Evolutionary conservation across 2,888 invertebrate genomes (phyloP), one percentile per base, ranked within the genome.

Genomic region (Cordilura impudica): DNA sequence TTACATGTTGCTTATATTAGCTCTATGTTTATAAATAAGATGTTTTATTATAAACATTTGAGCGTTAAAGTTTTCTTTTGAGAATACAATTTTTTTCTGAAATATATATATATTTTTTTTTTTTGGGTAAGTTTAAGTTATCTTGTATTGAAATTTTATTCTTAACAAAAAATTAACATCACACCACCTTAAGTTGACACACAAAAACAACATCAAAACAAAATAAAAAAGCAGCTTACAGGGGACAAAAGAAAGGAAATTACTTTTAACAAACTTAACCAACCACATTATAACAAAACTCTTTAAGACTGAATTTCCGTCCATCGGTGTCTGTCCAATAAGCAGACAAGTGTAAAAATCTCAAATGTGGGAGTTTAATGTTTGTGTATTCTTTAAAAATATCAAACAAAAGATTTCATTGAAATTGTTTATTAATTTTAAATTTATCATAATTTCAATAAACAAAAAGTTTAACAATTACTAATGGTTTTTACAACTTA

Each of bases 1-100:
- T 54, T 49, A 51, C 77, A 77, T 77, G 72, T 67, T 72, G 66
- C 35, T 8, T n/a, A n/a, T n/a, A n/a, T n/a, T n/a, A n/a, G n/a
- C n/a, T n/a, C n/a, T n/a, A n/a, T n/a, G n/a, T n/a, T n/a, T n/a
- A n/a, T n/a, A n/a, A n/a, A n/a, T n/a, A n/a, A n/a, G n/a, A n/a
- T n/a, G n/a, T n/a, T n/a, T n/a, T n/a, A n/a, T n/a, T n/a, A n/a
- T n/a, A n/a, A n/a, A n/a, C n/a, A n/a, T n/a, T n/a, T n/a, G n/a
- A n/a, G n/a, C n/a, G n/a, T n/a, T n/a, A n/a, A n/a, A n/a, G n/a
- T n/a, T n/a, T n/a, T n/a, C n/a, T n/a, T n/a, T n/a, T n/a, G n/a
- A n/a, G n/a, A n/a, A n/a, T n/a, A n/a, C n/a, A n/a, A n/a, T n/a
- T n/a, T n/a, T n/a, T n/a, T n/a, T n/a, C n/a, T n/a, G n/a, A n/a